phyloP scores from a whole-genome alignment of 2,797 vertebrate species.

The Acrossocheilus wenchowensis region DNA sequence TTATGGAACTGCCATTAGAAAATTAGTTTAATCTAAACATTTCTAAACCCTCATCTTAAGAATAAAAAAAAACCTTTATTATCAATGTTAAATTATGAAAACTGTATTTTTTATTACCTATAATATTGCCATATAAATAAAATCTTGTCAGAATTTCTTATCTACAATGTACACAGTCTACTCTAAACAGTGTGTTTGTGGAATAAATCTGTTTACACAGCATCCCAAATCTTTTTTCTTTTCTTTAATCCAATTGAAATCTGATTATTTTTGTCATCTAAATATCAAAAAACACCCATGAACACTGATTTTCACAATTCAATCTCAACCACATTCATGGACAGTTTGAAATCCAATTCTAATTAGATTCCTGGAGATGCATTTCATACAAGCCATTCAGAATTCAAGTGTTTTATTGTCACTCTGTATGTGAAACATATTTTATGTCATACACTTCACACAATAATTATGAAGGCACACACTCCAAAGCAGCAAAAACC shows the following conservation, averaged over 20 bases:
- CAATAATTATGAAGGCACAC: conserved; percentile 5
- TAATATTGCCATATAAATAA: neutral
- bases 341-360: neutral
- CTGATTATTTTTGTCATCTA: neutral
- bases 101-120: neutral
- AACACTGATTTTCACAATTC: neutral
- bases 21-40: neutral
- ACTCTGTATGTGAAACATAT: neutral
- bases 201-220: neutral
- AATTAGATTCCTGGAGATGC: conserved; percentile 3
- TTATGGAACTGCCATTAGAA: neutral
- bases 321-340: neutral
- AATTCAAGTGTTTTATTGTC: neutral
- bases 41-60: neutral
- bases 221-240: neutral
- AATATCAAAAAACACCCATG: neutral
- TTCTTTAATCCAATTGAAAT: neutral
- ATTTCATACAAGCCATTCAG: neutral
- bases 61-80: neutral
- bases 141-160: neutral
- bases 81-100: neutral
- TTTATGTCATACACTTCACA: neutral
- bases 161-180: neutral
- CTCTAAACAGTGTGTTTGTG: neutral
- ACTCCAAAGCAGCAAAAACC: neutral